Conservation (phyloP, 2,797 vertebrate genomes). For the Salarias fasciatus region DNA sequence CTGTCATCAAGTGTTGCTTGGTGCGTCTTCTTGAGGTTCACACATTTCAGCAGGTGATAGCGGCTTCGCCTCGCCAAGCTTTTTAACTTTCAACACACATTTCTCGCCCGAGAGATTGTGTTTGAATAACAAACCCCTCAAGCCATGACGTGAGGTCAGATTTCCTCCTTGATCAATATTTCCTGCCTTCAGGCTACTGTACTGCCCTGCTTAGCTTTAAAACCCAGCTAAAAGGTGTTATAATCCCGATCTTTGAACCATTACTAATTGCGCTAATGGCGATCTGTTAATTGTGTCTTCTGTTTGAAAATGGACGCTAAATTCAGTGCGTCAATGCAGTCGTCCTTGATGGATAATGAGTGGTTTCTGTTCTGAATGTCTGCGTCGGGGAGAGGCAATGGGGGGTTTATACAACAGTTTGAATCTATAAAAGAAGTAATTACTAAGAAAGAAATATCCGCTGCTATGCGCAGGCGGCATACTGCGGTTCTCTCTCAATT, state of each 20-base stretch:
- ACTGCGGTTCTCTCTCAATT: conserved; percentile 48
- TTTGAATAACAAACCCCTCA: conserved; percentile 6
- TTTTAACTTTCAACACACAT: conserved; percentile 6
- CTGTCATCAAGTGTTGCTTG: conserved; percentile 21
- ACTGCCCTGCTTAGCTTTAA: conserved; percentile 12
- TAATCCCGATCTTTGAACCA: conserved; percentile 27
- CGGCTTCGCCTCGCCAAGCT: neutral
- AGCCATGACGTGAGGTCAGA: conserved; percentile 14
- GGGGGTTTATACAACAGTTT: conserved; percentile 46
- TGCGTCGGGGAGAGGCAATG: conserved; percentile 45
- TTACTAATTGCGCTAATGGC: conserved; percentile 47
- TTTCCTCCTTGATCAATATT: conserved; percentile 14
- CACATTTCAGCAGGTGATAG: conserved; percentile 25
- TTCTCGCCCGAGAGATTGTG: conserved; percentile 1
- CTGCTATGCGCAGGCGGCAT: conserved; percentile 41
- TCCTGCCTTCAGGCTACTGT: conserved; percentile 12
- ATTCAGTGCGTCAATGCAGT: conserved; percentile 55
- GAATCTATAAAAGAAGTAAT: conserved; percentile 77
- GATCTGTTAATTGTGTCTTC: conserved; percentile 68
- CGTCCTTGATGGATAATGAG: conserved; percentile 59
- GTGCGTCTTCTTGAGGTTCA: conserved; percentile 23
- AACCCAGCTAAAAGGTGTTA: conserved; percentile 8
- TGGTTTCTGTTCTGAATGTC: conserved; percentile 56
- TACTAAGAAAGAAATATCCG: conserved; percentile 65
- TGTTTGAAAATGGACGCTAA: conserved; percentile 63